Percentiles rank a stretch among this genome's conserved stretches.
Conservation (phyloP, 2,797 vertebrate genomes). For the Acanthiza pusilla region DNA sequence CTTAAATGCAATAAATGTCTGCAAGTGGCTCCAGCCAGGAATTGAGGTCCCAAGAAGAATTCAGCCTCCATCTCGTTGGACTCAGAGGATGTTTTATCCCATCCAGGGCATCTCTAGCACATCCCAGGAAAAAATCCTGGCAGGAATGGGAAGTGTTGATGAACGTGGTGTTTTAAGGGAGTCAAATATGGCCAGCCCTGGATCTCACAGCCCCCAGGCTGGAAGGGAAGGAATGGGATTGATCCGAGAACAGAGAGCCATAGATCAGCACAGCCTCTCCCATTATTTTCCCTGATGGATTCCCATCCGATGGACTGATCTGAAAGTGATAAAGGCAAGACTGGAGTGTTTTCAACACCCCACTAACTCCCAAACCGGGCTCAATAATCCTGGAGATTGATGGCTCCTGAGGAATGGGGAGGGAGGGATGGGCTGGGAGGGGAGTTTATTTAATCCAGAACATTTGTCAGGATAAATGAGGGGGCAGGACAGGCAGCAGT, state of each 20-base stretch:
- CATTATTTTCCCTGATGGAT: conserved; percentile 64
- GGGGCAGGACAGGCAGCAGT: not conserved
- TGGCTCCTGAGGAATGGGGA: conserved; percentile 20
- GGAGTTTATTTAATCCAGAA: conserved; percentile 46
- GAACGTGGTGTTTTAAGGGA: not conserved
- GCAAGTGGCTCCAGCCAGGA: not conserved
- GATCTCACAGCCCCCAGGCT: fast-evolving
- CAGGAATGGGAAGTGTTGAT: not conserved
- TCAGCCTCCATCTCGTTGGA: not conserved
- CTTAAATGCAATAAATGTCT: not conserved
- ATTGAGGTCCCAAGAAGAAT: not conserved
- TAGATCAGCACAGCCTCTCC: conserved; percentile 30
- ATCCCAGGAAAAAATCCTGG: not conserved
- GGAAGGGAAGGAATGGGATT: not conserved
- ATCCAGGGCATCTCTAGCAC: not conserved
- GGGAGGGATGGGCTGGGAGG: not conserved
- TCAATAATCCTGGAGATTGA: conserved; percentile 70
- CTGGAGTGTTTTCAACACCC: conserved; percentile 37
- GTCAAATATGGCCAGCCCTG: fast-evolving
- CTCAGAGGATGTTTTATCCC: not conserved
- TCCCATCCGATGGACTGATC: conserved; percentile 35
- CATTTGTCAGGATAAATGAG: conserved; percentile 48
- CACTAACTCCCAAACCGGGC: conserved; percentile 43
- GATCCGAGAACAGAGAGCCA: conserved; percentile 5
- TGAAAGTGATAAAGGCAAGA: conserved; percentile 63